Base-by-base conservation (phyloP, 1,140 invertebrate species). In the Penaeus chinensis region DNA sequence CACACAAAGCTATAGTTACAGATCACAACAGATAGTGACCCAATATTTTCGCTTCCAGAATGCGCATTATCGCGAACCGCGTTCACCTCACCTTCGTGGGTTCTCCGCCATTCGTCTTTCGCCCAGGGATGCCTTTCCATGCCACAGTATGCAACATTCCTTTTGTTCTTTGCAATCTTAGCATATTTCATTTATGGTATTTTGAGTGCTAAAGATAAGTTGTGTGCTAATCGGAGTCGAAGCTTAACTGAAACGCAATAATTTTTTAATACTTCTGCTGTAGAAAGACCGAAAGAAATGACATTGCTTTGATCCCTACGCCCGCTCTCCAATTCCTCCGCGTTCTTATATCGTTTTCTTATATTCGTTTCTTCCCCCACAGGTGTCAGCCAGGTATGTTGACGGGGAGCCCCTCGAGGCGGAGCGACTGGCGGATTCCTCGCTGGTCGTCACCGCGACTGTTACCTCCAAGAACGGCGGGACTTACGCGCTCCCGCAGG, bases 51-150 rank as follows among this genome's bases (percentile, higher is more conserved):
- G 54, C 11, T 54, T 74, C 2, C 37, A 87, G 86, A 74, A 87
- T 76, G 32, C 54, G 86, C 11, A 87, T 87, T 62, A 54, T 87
- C 10, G 62, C 66, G 10, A 65, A 47, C 90, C 2, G n/a, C 10
- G 88, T 94, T 11, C 91, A 91, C 63, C 84, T 95, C 10, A 91
- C 91, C 63, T 94, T 95, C 91, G 91, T 95, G 3, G 94, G 94
- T 62, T 90, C 92, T 27, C 90, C 89, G 60, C 92, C 94, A 8
- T 91, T 93, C 78, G 92, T 93, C 32, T 95, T 95, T 90, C 94
- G 94, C 91, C 94, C 94, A 8, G 93, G 93, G 83, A 93, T 94
- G 90, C 91, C 92, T 2, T 93, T 94, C 88, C 92, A 92, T 65
- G 91, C 91, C 24, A 91, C 93, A 89, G 93, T 94, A 91, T 92